Evolutionary conservation across 30 jellyfish, hydroid and myxozoan genomes (phyloP), one percentile per base, ranked within the genome.

Genomic region (Pseudorhiza aurosa): DNA sequence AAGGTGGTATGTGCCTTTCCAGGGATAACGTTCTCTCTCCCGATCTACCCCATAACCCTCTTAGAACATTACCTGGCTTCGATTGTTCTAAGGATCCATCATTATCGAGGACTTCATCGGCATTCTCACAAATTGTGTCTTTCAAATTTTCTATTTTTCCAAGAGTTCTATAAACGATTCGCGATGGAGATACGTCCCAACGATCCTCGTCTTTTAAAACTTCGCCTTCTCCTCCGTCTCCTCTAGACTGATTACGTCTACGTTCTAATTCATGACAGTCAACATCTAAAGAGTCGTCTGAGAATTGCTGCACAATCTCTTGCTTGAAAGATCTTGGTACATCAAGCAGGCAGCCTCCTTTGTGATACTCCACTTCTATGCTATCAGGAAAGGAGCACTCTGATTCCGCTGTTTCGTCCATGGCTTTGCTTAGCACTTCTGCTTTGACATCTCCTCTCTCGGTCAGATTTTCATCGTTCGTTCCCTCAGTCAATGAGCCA

Each of bases 271-370:
- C n/a, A n/a, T n/a, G n/a, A n/a, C n/a, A n/a, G n/a, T n/a, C n/a
- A n/a, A 21, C 51, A 10, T 80, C 83, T n/a, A 80, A 26, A 32
- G 91, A 80, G 31, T 80, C 91, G 24, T 47, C 82, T 12, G 91
- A 80, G 40, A 63, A 80, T 42, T 57, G 78, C 63, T 45, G 58
- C 4, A 58, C 57, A 7, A 43, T 18, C 25, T 12, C 57, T 21
- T 33, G 10, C 35, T 35, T 18, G 2, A 50, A 42, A 3, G 58
- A 25, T 0, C 39, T 28, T 36, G 7, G 24, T 0, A 2, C 50
- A 4, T 17, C 40, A 15, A 40, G 11, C 7, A 21, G 4, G 0
- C 64, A 11, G 51, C 31, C 25, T 8, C 35, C 35, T 30, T n/a
- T 62, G 2, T 2, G 21, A 2, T 1, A 9, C 0, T 44, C 64